Evolutionary conservation across 2,888 invertebrate species (phyloP).

Genomic region (Tachystola acroxantha): DNA sequence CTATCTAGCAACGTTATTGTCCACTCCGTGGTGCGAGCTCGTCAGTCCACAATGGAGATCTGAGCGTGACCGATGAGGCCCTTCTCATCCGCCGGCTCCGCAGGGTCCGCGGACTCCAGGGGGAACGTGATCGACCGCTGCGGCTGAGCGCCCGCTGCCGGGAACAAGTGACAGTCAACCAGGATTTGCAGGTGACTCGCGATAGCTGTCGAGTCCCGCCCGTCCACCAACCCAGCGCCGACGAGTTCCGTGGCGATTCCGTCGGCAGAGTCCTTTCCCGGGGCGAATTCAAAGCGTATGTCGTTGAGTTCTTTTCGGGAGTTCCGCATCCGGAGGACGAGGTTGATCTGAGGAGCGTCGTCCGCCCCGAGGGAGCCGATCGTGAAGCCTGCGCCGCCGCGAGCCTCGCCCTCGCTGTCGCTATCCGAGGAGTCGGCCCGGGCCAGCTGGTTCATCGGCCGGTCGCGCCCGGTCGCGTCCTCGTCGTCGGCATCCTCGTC

Average conservation of each 20-base stretch:
- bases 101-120: slow-evolving; percentile 78
- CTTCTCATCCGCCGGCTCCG: slow-evolving; percentile 94
- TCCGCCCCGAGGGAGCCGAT: slow-evolving; percentile 49
- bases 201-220: slow-evolving; percentile 93
- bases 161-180: slow-evolving; percentile 80
- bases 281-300: slow-evolving; percentile 98
- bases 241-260: slow-evolving; percentile 98
- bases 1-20: slow-evolving; percentile 19
- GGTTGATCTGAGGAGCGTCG: slow-evolving; percentile 82
- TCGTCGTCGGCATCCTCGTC: slow-evolving; percentile 85
- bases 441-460: slow-evolving; percentile 80
- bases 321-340: slow-evolving; percentile 95
- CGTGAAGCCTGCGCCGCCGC: slow-evolving; percentile 40
- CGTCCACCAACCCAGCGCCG: slow-evolving; percentile 96
- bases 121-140: slow-evolving; percentile 91
- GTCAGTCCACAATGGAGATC: slow-evolving; percentile 93
- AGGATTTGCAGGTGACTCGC: slow-evolving; percentile 94
- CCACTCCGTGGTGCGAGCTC: slow-evolving; percentile 14
- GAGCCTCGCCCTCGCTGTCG: slow-evolving; percentile 61
- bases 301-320: slow-evolving; percentile 96
- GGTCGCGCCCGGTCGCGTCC: slow-evolving; percentile 74
- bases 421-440: slow-evolving; percentile 80
- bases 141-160: slow-evolving; percentile 62
- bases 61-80: slow-evolving; percentile 98
- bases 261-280: slow-evolving; percentile 94